Base-by-base conservation (phyloP, 92 coral and sea anemone species). In the Epizoanthus rinbou region DNA sequence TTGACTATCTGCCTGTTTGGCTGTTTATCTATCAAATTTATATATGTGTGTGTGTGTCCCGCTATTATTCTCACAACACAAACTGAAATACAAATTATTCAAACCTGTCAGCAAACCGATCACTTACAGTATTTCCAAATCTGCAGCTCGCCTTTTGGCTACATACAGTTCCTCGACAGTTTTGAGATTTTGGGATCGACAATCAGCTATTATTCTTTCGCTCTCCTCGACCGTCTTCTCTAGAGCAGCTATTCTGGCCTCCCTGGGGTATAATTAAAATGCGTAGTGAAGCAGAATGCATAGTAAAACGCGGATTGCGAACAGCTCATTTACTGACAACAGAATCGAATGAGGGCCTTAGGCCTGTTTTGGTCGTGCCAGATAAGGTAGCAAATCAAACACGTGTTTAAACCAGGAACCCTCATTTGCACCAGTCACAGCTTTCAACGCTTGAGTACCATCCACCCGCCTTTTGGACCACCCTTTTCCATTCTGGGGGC, bases 111-210 rank as follows among this genome's bases (percentile, higher is more conserved):
- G 6, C 17, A 11, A 58, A 60, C 0, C 3, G 21, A 69, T 3
- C 7, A 85, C 91, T 80, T 73, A 88, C 91, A 80, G 72, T 16
- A 86, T 79, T 39, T 88, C 91, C 23, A 88, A 82, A 21, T 88
- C 91, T 17, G 89, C 89, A 19, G 86, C 76, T 19, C 91, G 63
- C 62, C 91, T 80, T 58, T 88, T 88, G 0, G 91, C 86, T 9
- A 88, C 91, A 33, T 88, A 88, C 45, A 88, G 69, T 45, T 88
- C 88, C 73, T 88, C 91, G 16, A 88, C 68, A 13, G 85, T 85
- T 58, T 70, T 88, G 64, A 88, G 64, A 75, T 85, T 80, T 58
- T 88, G 84, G 39, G 76, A 87, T 65, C 91, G 85, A 43, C 84
- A 85, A 3, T 88, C 89, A 0, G 89, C 58, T 31, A 88, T 80